Evolutionary conservation across 1,140 invertebrate genomes (phyloP).

Genomic region (Augochlora pura): DNA sequence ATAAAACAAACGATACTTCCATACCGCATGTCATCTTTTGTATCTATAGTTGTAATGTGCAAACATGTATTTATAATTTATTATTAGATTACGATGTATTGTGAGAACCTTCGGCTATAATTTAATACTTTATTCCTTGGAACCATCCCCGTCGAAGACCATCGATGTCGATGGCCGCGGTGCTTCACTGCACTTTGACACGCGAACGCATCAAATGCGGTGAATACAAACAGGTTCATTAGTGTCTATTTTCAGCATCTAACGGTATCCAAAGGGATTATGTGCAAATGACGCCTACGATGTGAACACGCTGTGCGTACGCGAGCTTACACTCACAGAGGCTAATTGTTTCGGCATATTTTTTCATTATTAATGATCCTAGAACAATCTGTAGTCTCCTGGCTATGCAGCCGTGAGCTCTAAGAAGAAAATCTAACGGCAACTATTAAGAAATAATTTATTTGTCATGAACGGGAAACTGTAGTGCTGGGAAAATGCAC

Average conservation of each 20-base stretch:
- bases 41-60: constrained; percentile 60
- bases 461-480: too few relatives aligned
- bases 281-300: neutral
- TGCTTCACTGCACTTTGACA: neutral
- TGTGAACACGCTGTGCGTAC: neutral
- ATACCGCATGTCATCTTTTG: constrained; percentile 53
- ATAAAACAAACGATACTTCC: constrained; percentile 35
- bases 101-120: neutral
- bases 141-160: neutral
- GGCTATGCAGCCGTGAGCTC: too few relatives aligned
- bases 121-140: neutral
- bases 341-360: too few relatives aligned
- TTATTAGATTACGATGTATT: constrained; percentile 57
- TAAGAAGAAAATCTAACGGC: too few relatives aligned
- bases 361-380: too few relatives aligned
- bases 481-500: too few relatives aligned
- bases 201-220: neutral
- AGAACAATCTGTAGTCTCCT: too few relatives aligned
- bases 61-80: constrained; percentile 68
- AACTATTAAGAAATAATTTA: too few relatives aligned
- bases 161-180: neutral
- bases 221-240: constrained; percentile 15
- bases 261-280: constrained; percentile 37
- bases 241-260: constrained; percentile 40
- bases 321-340: neutral